Evolutionary conservation across 2,113 vertebrate species (phyloP), one percentile per base, ranked within the genome.

Genomic region (Carassius gibelio): DNA sequence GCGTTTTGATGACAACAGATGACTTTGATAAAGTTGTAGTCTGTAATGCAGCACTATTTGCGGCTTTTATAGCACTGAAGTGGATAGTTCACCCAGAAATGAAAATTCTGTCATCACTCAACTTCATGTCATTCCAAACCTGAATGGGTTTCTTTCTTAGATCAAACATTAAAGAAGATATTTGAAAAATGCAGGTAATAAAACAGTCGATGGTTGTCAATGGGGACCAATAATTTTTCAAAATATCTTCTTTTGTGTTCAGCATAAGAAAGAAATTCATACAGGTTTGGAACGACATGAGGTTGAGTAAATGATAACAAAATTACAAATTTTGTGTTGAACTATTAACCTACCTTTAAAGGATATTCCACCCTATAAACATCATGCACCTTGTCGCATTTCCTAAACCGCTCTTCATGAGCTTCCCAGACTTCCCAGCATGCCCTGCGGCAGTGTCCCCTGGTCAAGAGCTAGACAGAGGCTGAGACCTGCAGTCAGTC

Each of bases 401-500:
- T 78, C 21, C 26, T 62, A 15, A 15, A 80, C 9, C 45, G 77
- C 59, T 78, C 1, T 80, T 64, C 30, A 45, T n/a, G 36, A 79
- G 34, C 77, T 10, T 7, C n/a, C 26, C 59, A 45, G 45, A 26
- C 75, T 77, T 71, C 45, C 80, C 82, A 86, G 30, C 77, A 77
- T 82, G 77, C 86, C 86, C 80, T 79, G 80, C 81, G 55, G 81
- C 64, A 75, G 75, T 69, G 87, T 81, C 30, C 15, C 81, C 57
- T 81, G 42, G 87, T 84, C 72, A 86, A 82, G 75, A 50, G 77
- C 76, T 30, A 86, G 72, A 85, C 90, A 87, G 83, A 85, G 74
- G 61, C 64, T 84, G 86, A 62, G 59, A 72, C 88, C 88, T 81
- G 81, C 74, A 57, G 84, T 87, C 84, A 88, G 75, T 88, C 88